Evolutionary conservation across 1,140 invertebrate genomes (phyloP).

Genomic region (Lasaia peninsularis): DNA sequence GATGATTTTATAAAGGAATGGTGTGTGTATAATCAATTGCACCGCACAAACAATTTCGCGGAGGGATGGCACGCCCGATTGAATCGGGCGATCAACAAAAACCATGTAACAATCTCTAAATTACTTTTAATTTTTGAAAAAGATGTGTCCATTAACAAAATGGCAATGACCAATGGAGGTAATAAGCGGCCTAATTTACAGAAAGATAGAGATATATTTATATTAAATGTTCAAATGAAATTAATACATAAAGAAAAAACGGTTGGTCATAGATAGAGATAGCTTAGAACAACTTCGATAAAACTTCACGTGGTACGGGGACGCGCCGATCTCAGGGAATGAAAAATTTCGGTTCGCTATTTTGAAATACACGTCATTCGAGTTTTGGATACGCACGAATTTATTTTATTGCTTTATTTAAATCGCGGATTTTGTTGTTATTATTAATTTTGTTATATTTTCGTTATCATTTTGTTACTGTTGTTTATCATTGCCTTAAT

Average conservation of each 20-base stretch:
- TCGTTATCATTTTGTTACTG: no score
- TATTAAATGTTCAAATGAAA: neutral
- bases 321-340: no score
- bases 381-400: no score
- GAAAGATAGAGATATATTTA: conserved; percentile 1
- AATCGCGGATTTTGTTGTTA: no score
- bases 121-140: neutral
- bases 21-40: conserved; percentile 1
- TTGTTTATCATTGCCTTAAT: no score
- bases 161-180: neutral
- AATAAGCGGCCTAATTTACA: neutral
- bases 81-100: neutral
- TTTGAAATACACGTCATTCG: no score
- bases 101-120: neutral
- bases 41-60: conserved; percentile 3
- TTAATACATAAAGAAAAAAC: neutral
- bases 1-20: conserved; percentile 10
- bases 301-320: no score
- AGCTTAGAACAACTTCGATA: neutral
- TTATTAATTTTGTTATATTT: no score
- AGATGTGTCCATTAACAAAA: neutral
- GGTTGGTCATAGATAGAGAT: neutral
- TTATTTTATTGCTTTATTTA: no score
- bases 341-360: no score
- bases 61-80: neutral